These are phyloP conservation scores for Trachymyrmex septentrionalis DNA, from an alignment of 1,140 invertebrate genomes.

Conservation along the genomic window DNA sequence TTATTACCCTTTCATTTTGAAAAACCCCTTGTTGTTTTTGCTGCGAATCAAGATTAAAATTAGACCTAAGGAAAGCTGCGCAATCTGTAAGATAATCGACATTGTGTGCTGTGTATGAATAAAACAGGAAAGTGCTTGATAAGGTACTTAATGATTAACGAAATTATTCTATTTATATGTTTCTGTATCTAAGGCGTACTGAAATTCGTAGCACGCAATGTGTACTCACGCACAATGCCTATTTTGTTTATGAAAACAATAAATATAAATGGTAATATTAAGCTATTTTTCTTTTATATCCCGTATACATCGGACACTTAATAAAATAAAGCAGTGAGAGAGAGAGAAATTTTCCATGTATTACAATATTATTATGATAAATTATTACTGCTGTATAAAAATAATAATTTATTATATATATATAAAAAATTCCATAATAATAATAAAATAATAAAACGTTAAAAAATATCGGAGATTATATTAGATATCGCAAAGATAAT, in stretches of 20 bases:
- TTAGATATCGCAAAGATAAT: neutral
- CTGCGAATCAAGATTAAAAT: slow-evolving; percentile 1
- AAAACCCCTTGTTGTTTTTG: neutral
- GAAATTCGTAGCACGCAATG: slow-evolving; percentile 45
- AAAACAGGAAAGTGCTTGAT: neutral
- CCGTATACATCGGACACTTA: neutral
- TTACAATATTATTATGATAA: neutral
- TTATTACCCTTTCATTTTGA: neutral
- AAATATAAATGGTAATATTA: slow-evolving; percentile 51
- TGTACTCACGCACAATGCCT: slow-evolving; percentile 53
- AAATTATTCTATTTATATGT: slow-evolving; percentile 42
- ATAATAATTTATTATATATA: too few relatives aligned
- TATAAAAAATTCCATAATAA: too few relatives aligned
- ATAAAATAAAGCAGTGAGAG: neutral
- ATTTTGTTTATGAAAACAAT: slow-evolving; percentile 68
- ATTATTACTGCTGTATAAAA: too few relatives aligned
- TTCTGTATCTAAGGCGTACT: slow-evolving; percentile 48
- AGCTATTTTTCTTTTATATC: neutral
- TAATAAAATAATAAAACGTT: too few relatives aligned
- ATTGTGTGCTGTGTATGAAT: neutral
- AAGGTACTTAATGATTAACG: neutral
- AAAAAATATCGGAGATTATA: too few relatives aligned
- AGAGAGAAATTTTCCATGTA: neutral
- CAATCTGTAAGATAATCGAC: slow-evolving; percentile 41
- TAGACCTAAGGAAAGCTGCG: slow-evolving; percentile 2